Percentiles rank a stretch among this genome's conserved stretches.
phyloP scores from a whole-genome alignment of 2,797 vertebrate species.

The Hydrolagus colliei region DNA sequence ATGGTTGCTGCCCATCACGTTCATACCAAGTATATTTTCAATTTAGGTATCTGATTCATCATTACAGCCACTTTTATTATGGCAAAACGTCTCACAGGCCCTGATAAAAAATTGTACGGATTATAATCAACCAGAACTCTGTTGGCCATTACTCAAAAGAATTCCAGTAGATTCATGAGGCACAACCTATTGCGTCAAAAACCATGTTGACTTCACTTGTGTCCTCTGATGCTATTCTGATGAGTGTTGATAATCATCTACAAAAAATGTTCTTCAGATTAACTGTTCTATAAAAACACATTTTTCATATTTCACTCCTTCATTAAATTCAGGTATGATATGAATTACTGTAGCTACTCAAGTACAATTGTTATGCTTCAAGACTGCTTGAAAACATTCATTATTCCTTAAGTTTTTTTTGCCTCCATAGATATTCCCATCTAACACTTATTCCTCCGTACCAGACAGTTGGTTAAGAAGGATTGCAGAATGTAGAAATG shows the following conservation, averaged over 20 bases:
- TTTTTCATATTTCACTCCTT: neutral
- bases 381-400: neutral
- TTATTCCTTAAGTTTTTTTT: neutral
- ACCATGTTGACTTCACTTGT: neutral
- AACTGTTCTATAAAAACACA: too few species aligned
- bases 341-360: neutral
- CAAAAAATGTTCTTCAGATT: too few species aligned
- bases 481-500: neutral
- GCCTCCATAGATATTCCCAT: neutral
- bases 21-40: too few species aligned
- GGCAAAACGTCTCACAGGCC: too few species aligned
- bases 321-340: neutral
- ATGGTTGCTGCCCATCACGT: too few species aligned
- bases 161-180: slow-evolving; percentile 21
- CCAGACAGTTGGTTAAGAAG: neutral
- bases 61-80: too few species aligned
- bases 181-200: neutral
- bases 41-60: too few species aligned
- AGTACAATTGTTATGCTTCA: neutral
- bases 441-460: neutral
- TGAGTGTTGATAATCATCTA: neutral
- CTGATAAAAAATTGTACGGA: too few species aligned
- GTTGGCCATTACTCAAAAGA: neutral
- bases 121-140: neutral
- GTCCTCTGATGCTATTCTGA: neutral